Evolutionary conservation across 2,797 vertebrate genomes (phyloP).

Genomic region (Champsocephalus esox): DNA sequence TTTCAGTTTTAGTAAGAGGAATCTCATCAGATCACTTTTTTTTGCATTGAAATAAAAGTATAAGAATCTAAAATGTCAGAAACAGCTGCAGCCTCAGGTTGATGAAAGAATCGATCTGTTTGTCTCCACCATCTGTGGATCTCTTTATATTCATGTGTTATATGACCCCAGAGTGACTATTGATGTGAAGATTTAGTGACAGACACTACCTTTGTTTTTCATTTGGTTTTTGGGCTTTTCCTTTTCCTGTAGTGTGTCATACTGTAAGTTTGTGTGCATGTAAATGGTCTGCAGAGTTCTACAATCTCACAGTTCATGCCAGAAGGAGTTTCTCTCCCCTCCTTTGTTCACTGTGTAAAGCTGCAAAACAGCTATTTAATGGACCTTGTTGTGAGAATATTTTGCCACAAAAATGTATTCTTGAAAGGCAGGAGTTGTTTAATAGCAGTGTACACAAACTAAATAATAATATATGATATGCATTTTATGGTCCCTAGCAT

Average conservation of each 20-base stretch:
- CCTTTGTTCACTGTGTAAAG: not conserved
- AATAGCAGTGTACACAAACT: not conserved
- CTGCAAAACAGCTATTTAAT: not conserved
- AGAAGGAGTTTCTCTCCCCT: no score
- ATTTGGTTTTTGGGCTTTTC: no score
- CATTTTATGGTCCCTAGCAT: not conserved
- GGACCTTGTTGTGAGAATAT: not conserved
- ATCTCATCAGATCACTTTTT: not conserved
- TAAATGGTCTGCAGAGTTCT: no score
- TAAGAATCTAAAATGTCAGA: not conserved
- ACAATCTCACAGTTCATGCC: no score
- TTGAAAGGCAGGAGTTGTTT: not conserved
- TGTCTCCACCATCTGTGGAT: conserved; percentile 29
- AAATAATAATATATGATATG: not conserved
- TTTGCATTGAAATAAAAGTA: not conserved
- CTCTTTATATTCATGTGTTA: conserved; percentile 12
- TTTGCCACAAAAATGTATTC: not conserved
- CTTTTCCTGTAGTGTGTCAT: no score
- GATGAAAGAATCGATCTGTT: conserved; percentile 41
- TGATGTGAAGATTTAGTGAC: conserved; percentile 27
- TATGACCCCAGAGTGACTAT: conserved; percentile 4
- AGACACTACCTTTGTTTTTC: no score
- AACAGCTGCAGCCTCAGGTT: not conserved
- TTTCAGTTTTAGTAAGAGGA: not conserved
- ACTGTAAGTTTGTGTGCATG: no score